Base-by-base conservation (phyloP, 2,888 invertebrate genomes). In the Meliscaeva auricollis region DNA sequence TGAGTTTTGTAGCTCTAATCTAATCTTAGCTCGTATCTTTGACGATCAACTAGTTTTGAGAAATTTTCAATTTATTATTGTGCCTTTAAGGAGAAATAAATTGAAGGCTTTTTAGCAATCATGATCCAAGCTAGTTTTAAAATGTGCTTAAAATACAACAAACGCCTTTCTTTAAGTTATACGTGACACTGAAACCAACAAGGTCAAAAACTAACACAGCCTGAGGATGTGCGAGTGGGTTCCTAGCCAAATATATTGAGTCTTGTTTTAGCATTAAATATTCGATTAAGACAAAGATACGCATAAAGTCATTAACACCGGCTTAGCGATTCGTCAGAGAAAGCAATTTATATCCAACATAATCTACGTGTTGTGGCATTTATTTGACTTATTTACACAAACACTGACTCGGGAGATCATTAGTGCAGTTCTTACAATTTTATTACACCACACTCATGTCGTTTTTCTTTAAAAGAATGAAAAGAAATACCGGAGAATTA, bases 401-500 rank as follows among this genome's bases (percentile, higher is more conserved):
- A 38, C 58, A 62, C 26, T 62, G 4, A 13, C 22, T 41, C 17
- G 17, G 3, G 13, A 13, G 20, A 38, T 20, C 17, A 58, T 58
- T 17, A 11, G 20, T 35, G 5, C 3, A 17, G 17, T 58, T 58
- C 11, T 58, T 17, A 35, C 5, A 26, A 3, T 58, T 38, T 38
- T 58, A 22, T 38, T 20, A n/a, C 6, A 38, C 35, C 13, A 22
- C 20, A 30, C 7, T 52, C 15, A 54, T 4, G 20, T 58, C 26
- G 26, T 26, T 26, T 9, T 9, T 26, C n/a, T 26, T 26, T 26
- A 26, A n/a, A 41, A 15, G 2, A 15, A 41, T 8, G 13, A 5
- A 22, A 35, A 35, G 5, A 35, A 22, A 66, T 11, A 52, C 44
- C 9, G 64, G 52, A n/a, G n/a, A n/a, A 69, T 62, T 80, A 60